Evolutionary conservation across 2,888 invertebrate genomes (phyloP).

Genomic region (Lutraria lutraria): DNA sequence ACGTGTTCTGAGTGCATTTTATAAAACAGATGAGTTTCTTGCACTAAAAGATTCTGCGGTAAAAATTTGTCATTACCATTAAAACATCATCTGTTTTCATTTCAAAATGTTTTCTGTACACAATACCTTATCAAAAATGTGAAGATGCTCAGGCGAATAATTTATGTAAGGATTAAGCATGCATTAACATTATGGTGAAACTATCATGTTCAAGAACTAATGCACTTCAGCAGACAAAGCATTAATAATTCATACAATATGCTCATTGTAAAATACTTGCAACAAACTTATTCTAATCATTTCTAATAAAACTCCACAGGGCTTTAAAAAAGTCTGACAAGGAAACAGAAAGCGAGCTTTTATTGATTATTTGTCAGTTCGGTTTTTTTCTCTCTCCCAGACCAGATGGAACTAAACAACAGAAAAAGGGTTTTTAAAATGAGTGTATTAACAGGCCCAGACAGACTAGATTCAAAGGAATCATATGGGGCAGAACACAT

Average conservation of each 20-base stretch:
- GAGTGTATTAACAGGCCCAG: neutral
- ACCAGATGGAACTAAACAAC: constrained; percentile 15
- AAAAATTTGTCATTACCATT: neutral
- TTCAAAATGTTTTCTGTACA: neutral
- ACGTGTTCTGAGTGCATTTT: too few species aligned
- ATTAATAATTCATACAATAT: constrained; percentile 23
- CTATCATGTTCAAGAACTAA: neutral
- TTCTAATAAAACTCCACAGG: constrained; percentile 18
- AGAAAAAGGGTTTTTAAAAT: constrained; percentile 18
- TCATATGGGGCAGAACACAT: neutral
- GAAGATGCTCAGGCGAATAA: neutral
- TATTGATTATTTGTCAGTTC: neutral
- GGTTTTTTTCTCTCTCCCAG: neutral
- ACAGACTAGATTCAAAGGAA: constrained; percentile 17
- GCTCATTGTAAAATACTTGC: constrained; percentile 3
- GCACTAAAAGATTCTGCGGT: neutral
- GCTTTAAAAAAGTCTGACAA: neutral
- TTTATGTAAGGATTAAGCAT: neutral
- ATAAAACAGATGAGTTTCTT: too few species aligned
- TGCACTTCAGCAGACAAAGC: neutral
- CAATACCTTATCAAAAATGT: neutral
- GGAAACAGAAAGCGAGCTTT: constrained; percentile 2
- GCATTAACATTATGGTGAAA: neutral
- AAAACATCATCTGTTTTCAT: neutral
- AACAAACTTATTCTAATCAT: constrained; percentile 9